Evolutionary conservation across 2,113 vertebrate species (phyloP), one percentile per base, ranked within the genome.

Genomic region (Melanocharis versteri): DNA sequence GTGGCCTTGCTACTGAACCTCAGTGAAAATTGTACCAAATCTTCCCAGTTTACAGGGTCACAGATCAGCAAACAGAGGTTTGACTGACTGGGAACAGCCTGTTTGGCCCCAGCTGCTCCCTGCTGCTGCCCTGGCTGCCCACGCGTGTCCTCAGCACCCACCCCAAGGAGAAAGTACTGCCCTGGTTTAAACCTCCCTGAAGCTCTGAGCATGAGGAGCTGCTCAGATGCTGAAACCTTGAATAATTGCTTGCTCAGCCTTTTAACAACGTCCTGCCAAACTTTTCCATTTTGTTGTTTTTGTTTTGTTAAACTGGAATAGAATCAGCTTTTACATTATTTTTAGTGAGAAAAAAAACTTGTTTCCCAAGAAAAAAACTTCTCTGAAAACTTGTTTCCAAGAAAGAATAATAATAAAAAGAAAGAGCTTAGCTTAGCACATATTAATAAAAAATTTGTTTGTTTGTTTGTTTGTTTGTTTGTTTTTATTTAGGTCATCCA

Each of bases 101-200:
- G 4, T 19, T 57, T 0, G 0, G 16, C 30, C 60, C 16, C 60
- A 68, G 30, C 23, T 0, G 0, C 40, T 44, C 44, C 9, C 31
- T 15, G 31, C 51, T 72, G 61, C 69, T 91, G 65, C 53, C 57
- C 66, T 54, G 72, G 28, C 69, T 39, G 13, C 48, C 53, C 53
- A 39, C 2, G 12, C 0, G 0, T 9, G 28, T 30, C 60, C 69
- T 87, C 71, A 6, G 8, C 0, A 1, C 40, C 64, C 28, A 57
- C 10, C 15, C 33, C 57, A 48, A 57, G 51, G 56, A 71, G 27
- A 44, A 84, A 71, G 15, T 3, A 19, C 8, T 48, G 73, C 53
- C 35, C 48, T 69, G 37, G 8, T 60, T 75, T 88, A 64, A 94
- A 71, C 45, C 22, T 77, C 15, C 53, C 26, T 44, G 68, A 39